A percentile compares a stretch with the other conserved stretches of the same genome.
phyloP scores from a whole-genome alignment of 2,797 vertebrate species.

The Sebastes reedi region DNA sequence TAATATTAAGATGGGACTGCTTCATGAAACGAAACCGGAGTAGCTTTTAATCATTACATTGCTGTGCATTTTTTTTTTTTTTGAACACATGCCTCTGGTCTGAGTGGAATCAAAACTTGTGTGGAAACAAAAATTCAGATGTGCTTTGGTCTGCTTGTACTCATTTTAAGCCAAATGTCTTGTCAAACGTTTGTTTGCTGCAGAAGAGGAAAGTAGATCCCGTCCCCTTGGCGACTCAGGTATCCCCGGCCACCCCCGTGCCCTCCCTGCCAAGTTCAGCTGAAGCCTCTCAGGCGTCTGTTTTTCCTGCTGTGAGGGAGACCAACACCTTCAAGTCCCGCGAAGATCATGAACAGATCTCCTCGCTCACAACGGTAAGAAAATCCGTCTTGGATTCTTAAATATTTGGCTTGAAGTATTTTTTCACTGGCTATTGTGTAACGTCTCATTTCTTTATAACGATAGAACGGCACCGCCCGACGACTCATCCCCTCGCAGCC shows the following conservation, averaged over 20 bases:
- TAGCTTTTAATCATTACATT: not conserved
- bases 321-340: slow-evolving; percentile 79
- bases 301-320: slow-evolving; percentile 88
- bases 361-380: slow-evolving; percentile 80
- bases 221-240: slow-evolving; percentile 83
- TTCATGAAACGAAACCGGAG: not conserved
- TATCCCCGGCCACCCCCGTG: slow-evolving; percentile 87
- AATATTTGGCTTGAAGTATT: not conserved
- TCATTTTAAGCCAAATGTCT: slow-evolving; percentile 7
- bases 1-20: slow-evolving; percentile 13
- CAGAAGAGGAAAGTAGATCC: slow-evolving; percentile 96
- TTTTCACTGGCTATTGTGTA: not conserved
- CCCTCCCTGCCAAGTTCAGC: slow-evolving; percentile 84
- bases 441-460: not conserved
- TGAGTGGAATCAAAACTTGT: slow-evolving; percentile 2
- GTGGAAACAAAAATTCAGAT: not conserved
- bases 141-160: not conserved
- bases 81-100: not conserved
- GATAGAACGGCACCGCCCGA: slow-evolving; percentile 88
- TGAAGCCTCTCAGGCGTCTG: slow-evolving; percentile 89
- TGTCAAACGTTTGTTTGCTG: slow-evolving; percentile 28
- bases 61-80: too few species aligned
- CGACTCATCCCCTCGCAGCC: slow-evolving; percentile 87
- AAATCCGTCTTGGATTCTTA: not conserved
- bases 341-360: slow-evolving; percentile 83